Conservation (phyloP, 2,888 invertebrate genomes). For the Lithosia quadra region DNA sequence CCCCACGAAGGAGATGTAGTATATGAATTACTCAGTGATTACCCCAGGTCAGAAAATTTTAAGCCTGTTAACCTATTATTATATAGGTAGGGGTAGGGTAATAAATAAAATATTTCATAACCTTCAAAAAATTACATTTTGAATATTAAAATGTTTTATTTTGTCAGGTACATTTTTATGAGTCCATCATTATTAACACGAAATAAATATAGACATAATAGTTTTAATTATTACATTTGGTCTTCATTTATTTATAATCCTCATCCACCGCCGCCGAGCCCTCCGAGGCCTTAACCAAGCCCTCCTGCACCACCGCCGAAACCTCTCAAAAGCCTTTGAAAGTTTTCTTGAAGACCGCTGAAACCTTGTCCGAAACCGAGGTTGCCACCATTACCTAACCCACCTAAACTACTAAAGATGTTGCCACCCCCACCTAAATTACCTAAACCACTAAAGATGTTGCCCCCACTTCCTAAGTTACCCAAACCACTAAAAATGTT, state of each 20-base stretch:
- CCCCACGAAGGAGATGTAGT: too few species aligned
- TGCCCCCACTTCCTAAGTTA: conserved; percentile 18
- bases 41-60: too few species aligned
- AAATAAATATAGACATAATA: neutral
- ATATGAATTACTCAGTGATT: too few species aligned
- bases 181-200: neutral
- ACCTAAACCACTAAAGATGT: conserved; percentile 16
- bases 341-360: neutral
- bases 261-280: neutral
- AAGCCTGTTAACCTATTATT: too few species aligned
- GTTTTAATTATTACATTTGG: neutral
- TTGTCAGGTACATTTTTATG: neutral
- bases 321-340: neutral
- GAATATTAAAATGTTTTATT: neutral
- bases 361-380: conserved; percentile 13
- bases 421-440: conserved; percentile 17
- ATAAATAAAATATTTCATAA: neutral
- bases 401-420: conserved; percentile 4
- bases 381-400: conserved; percentile 27
- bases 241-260: neutral
- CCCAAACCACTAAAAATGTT: conserved; percentile 17
- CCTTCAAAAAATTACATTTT: neutral
- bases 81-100: too few species aligned
- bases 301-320: neutral
- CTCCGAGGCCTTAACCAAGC: neutral